phyloP scores from a whole-genome alignment of 2,113 vertebrate species.

The Engraulis encrasicolus region DNA sequence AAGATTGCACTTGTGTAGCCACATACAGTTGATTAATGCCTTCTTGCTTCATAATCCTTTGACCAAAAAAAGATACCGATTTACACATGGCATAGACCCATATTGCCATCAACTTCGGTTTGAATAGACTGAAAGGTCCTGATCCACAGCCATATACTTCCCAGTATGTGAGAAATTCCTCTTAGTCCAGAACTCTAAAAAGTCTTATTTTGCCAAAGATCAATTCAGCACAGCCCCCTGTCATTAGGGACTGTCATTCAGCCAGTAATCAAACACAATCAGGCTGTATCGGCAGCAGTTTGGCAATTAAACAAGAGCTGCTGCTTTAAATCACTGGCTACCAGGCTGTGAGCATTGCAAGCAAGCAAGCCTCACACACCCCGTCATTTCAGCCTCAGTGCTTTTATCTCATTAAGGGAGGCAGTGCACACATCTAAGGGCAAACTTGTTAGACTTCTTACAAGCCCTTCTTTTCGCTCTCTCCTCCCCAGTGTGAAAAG shows the following conservation, averaged over 20 bases:
- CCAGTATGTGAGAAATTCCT: not conserved
- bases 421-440: not conserved
- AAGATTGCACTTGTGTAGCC: no score
- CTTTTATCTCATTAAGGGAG: not conserved
- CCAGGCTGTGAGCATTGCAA: not conserved
- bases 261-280: not conserved
- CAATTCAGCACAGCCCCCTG: not conserved
- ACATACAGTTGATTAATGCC: no score
- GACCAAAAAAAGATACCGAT: no score
- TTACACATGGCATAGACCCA: no score
- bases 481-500: not conserved
- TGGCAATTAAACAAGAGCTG: not conserved
- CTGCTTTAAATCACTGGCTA: not conserved
- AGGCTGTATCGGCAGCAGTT: not conserved
- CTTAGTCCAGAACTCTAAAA: not conserved
- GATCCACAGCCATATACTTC: no score
- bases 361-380: not conserved
- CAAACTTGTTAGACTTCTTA: not conserved
- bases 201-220: not conserved
- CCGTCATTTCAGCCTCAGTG: not conserved
- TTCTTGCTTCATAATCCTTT: no score
- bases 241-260: not conserved
- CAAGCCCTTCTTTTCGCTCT: not conserved
- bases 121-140: no score
- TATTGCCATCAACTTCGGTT: no score